phyloP scores from a whole-genome alignment of 2,888 invertebrate genomes.

The Palloptera scutellata region DNA sequence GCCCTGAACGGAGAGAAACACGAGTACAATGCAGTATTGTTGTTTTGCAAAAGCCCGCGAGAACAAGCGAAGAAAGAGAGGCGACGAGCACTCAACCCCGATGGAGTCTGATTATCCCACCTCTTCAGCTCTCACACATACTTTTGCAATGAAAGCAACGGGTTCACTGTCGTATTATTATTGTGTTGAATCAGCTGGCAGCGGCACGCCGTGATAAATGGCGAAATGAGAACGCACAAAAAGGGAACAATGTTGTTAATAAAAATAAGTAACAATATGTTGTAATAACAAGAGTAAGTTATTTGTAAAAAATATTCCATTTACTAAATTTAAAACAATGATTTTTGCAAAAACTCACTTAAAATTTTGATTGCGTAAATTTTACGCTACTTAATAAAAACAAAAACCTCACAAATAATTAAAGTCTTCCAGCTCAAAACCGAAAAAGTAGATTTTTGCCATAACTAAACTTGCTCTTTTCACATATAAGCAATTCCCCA shows the following conservation, averaged over 20 bases:
- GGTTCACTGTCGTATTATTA: conserved; percentile 14
- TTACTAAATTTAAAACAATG: not conserved
- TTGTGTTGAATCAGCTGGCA: conserved; percentile 31
- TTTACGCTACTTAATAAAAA: no score
- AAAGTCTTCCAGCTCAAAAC: no score
- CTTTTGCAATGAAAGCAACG: not conserved
- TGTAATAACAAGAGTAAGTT: no score
- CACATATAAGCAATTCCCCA: no score
- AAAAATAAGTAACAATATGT: not conserved
- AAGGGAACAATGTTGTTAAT: conserved; percentile 15
- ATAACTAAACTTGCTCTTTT: no score
- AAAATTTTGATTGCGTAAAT: not conserved
- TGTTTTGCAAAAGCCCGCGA: conserved; percentile 35
- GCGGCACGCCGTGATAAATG: no score
- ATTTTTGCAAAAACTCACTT: no score
- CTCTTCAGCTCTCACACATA: not conserved
- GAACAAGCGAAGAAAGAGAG: conserved; percentile 7
- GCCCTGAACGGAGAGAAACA: conserved; percentile 8
- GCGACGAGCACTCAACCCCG: conserved; percentile 3
- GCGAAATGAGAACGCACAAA: conserved; percentile 9
- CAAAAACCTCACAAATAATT: no score
- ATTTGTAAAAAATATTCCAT: conserved; percentile 15
- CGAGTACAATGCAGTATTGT: conserved; percentile 39
- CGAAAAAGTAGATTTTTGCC: no score
- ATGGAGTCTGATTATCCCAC: conserved; percentile 7